phyloP scores from a whole-genome alignment of 2,113 vertebrate species.

The Butorides virescens region DNA sequence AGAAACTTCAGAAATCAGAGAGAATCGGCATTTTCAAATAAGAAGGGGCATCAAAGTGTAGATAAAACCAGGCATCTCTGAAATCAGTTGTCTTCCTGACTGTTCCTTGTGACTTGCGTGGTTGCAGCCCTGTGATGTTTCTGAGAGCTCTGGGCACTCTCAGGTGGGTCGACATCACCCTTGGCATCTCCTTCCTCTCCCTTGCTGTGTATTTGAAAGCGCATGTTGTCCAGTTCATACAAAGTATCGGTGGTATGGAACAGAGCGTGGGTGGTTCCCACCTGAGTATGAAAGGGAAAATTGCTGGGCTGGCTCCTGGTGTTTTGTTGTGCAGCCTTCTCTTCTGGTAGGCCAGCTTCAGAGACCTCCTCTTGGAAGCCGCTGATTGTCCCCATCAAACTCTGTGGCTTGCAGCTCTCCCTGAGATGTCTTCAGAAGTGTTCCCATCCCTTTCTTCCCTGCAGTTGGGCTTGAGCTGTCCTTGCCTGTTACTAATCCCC shows the following conservation, averaged over 20 bases:
- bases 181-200: not conserved
- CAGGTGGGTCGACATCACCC: not conserved
- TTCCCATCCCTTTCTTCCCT: not conserved
- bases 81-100: not conserved
- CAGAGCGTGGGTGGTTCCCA: not conserved
- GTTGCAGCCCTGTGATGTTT: not conserved
- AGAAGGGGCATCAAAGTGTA: not conserved
- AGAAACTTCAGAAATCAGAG: not conserved
- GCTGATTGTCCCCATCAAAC: not conserved
- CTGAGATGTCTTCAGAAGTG: not conserved
- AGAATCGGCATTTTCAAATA: not conserved
- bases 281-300: not conserved
- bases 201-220: not conserved
- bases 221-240: rapidly evolving
- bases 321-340: not conserved
- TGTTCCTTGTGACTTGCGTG: not conserved
- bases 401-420: not conserved
- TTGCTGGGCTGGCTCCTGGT: not conserved
- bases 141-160: not conserved
- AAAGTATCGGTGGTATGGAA: not conserved
- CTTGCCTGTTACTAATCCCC: not conserved
- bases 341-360: not conserved
- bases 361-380: not conserved
- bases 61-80: not conserved
- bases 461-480: not conserved